A percentile compares a stretch with the other conserved stretches of the same genome.
Evolutionary conservation across 53 echinoderm and acorn worm genomes (phyloP).

Genomic region (Pentamera pediparva): DNA sequence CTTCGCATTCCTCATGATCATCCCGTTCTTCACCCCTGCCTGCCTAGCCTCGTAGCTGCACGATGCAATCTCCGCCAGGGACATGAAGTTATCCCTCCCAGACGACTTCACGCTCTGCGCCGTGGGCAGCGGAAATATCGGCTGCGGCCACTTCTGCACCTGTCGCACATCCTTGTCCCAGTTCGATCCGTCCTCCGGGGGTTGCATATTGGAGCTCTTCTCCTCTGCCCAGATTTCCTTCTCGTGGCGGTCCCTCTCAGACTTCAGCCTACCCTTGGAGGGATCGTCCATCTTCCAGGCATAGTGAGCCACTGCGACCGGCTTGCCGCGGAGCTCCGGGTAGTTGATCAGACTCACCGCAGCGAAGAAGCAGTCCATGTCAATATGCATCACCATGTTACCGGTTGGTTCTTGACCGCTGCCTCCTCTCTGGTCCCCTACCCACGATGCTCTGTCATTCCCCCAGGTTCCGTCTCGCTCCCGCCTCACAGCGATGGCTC

Average conservation of each 20-base stretch:
- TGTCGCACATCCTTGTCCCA: background rate
- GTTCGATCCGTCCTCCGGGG: too few species aligned
- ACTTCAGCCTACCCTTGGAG: constrained; percentile 39
- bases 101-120: background rate
- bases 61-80: constrained; percentile 91
- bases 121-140: background rate
- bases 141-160: background rate
- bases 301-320: constrained; percentile 92
- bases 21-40: constrained; percentile 78
- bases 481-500: background rate
- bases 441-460: background rate
- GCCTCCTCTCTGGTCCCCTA: background rate
- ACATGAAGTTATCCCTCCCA: constrained; percentile 56
- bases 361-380: constrained; percentile 98
- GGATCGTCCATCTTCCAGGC: constrained; percentile 47
- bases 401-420: background rate
- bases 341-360: constrained; percentile 76
- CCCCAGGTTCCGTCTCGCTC: background rate
- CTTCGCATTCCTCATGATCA: constrained; percentile 91
- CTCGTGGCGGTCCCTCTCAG: constrained; percentile 52
- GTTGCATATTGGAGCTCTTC: too few species aligned
- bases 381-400: constrained; percentile 80
- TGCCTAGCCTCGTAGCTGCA: constrained; percentile 92
- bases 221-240: constrained; percentile 22
- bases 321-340: constrained; percentile 80